Percentiles rank a stretch among this genome's conserved stretches.
phyloP scores from a whole-genome alignment of 2,113 vertebrate species.

The Pedetes capensis region DNA sequence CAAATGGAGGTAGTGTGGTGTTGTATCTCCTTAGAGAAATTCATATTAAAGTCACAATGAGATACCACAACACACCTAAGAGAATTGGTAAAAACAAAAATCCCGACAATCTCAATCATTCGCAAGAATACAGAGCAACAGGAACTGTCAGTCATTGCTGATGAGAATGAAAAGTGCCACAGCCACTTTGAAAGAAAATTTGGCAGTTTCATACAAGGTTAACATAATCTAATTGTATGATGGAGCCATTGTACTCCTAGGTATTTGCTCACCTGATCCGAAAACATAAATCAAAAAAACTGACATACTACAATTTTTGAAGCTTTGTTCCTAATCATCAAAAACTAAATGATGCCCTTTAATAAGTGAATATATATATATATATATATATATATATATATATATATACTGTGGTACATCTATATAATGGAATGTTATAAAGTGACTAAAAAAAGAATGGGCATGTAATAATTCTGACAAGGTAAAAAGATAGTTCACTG shows the following conservation, averaged over 20 bases:
- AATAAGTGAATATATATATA: too few species aligned
- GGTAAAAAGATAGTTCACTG: too few species aligned
- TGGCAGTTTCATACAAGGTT: neutral
- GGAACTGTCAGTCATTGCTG: neutral
- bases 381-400: too few species aligned
- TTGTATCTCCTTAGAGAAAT: neutral
- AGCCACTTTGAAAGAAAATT: too few species aligned
- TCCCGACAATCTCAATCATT: neutral
- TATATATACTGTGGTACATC: too few species aligned
- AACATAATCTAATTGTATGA: neutral
- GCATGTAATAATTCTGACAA: too few species aligned
- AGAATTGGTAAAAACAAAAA: neutral
- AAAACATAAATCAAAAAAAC: neutral
- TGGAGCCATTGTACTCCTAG: neutral
- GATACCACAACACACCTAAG: neutral
- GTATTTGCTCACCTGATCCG: neutral
- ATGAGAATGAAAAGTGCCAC: too few species aligned
- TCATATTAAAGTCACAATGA: neutral
- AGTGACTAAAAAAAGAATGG: too few species aligned
- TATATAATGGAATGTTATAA: too few species aligned
- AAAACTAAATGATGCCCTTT: neutral
- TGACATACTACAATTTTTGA: neutral
- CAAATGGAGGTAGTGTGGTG: neutral
- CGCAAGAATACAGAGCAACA: neutral
- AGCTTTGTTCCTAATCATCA: neutral